These are phyloP conservation scores for Gnathonemus longibarbis DNA, from an alignment of 2,113 vertebrate genomes.

Conservation along the genomic window DNA sequence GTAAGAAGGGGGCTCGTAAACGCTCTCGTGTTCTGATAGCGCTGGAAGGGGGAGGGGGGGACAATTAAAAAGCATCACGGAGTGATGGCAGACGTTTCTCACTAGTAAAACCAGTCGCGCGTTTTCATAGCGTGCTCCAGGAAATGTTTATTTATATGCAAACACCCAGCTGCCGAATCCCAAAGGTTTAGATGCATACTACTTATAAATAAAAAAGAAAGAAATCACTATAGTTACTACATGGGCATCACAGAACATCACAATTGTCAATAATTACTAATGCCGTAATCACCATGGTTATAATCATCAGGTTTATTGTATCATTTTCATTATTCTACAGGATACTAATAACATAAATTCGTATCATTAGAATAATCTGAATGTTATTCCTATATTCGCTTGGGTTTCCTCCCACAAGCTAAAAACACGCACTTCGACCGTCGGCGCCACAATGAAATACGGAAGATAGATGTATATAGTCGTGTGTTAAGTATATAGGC, in stretches of 20 bases:
- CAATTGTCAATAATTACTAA: neutral
- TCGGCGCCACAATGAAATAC: neutral
- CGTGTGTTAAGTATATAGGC: neutral
- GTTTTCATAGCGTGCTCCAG: neutral
- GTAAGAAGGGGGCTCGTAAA: neutral
- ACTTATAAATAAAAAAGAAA: neutral
- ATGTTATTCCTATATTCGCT: neutral
- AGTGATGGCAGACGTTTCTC: neutral
- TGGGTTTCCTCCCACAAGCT: neutral
- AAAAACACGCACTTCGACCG: neutral
- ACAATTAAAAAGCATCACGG: neutral
- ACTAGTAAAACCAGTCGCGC: neutral
- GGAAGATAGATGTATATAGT: neutral
- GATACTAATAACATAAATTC: neutral
- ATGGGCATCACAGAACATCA: neutral
- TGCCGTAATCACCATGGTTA: neutral
- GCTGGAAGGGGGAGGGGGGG: neutral
- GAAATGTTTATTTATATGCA: conserved; percentile 1
- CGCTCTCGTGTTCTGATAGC: neutral
- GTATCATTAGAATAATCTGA: neutral
- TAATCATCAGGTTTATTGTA: neutral
- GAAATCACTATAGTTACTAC: neutral
- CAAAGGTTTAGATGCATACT: neutral
- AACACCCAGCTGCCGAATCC: neutral
- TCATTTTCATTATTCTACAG: neutral